These are phyloP conservation scores for Coreoperca whiteheadi DNA, from an alignment of 2,113 vertebrate species.

Conservation along the genomic window DNA sequence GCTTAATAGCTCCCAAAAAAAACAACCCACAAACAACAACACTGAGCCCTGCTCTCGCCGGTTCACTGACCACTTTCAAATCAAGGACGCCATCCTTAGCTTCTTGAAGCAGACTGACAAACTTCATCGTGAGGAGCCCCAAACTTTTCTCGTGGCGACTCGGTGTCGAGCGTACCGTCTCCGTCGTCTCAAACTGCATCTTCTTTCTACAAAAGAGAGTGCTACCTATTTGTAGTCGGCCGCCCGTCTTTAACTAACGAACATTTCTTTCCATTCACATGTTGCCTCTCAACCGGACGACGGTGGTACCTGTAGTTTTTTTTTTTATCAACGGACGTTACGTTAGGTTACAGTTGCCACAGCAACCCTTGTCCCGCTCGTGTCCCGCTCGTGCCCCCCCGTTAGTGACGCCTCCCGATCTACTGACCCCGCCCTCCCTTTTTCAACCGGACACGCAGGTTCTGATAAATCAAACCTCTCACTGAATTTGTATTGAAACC, in stretches of 20 bases:
- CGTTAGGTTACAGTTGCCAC: constrained; percentile 77
- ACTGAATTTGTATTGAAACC: not conserved
- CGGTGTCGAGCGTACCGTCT: constrained; percentile 72
- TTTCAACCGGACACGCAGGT: not conserved
- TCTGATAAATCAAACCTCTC: not conserved
- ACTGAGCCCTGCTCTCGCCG: not conserved
- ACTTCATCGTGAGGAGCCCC: constrained; percentile 86
- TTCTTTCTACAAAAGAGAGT: constrained; percentile 25
- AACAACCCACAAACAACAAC: not conserved
- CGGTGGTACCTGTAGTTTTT: constrained; percentile 45
- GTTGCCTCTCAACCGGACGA: constrained; percentile 48
- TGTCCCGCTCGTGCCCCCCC: constrained; percentile 18
- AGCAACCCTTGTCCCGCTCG: constrained; percentile 63
- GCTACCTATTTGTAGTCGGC: not conserved
- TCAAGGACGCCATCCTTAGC: constrained; percentile 86
- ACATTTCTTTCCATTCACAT: constrained; percentile 15
- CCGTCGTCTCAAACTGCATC: constrained; percentile 74
- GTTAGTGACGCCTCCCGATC: not conserved
- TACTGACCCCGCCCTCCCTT: not conserved
- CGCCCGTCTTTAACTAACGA: not conserved
- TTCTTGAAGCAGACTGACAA: constrained; percentile 83
- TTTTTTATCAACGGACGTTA: constrained; percentile 82
- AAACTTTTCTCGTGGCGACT: constrained; percentile 89
- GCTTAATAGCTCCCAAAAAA: not conserved
- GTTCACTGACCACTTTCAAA: constrained; percentile 87